Percentiles rank a stretch among this genome's conserved stretches.
phyloP scores from a whole-genome alignment of 2,888 invertebrate species.

The Drosophila leonis region DNA sequence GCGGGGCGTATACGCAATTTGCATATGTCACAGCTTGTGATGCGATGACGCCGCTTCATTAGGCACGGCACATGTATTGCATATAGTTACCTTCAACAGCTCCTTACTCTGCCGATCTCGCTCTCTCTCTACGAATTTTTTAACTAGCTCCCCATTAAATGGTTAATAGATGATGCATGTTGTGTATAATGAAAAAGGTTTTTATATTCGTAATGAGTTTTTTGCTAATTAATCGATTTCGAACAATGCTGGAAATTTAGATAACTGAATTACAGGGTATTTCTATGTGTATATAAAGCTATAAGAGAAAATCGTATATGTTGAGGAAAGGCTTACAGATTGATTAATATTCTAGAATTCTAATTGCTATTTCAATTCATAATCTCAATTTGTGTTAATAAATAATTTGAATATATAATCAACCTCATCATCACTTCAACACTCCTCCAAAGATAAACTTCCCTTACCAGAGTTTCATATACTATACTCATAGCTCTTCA shows the following conservation, averaged over 20 bases:
- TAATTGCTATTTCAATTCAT: too few relatives aligned
- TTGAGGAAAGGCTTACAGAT: neutral
- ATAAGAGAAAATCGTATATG: too few relatives aligned
- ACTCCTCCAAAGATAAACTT: neutral
- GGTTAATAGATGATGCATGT: constrained; percentile 5
- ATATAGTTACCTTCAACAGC: neutral
- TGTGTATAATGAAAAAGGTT: neutral
- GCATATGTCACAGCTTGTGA: constrained; percentile 52
- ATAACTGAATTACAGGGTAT: constrained; percentile 1
- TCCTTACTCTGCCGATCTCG: neutral
- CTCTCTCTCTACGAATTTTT: neutral
- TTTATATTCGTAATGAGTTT: constrained; percentile 3
- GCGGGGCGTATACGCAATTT: constrained; percentile 60
- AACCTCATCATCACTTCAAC: neutral
- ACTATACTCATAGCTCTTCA: neutral
- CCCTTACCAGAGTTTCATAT: neutral
- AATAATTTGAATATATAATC: too few relatives aligned
- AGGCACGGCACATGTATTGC: constrained; percentile 17
- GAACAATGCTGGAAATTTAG: neutral
- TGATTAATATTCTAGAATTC: too few relatives aligned
- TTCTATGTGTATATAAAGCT: neutral
- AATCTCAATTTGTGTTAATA: too few relatives aligned
- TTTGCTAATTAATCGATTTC: neutral
- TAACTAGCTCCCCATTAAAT: constrained; percentile 8
- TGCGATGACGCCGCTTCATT: constrained; percentile 44